These are phyloP conservation scores for Carpatolechia fugitivella DNA, from an alignment of 2,888 invertebrate species.

Conservation along the genomic window DNA sequence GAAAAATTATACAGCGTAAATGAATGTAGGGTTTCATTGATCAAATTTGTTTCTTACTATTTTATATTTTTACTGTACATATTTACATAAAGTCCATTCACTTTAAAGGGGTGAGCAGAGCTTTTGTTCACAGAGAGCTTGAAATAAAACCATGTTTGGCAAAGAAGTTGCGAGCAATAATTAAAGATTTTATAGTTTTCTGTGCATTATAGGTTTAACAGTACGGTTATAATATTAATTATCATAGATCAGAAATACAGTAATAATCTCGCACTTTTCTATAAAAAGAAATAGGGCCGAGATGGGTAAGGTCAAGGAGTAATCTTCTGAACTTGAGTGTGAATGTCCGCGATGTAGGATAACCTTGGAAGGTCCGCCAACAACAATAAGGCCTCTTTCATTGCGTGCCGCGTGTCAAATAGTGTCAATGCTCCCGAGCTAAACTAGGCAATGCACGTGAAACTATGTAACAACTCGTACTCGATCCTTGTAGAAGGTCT, in stretches of 20 bases:
- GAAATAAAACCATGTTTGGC: no score
- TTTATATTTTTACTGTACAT: no score
- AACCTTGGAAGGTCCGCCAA: conserved; percentile 23
- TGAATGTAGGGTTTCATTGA: no score
- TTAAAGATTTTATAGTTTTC: no score
- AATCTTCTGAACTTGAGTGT: background rate
- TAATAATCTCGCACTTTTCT: no score
- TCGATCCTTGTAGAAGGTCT: no score
- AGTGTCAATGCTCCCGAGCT: conserved; percentile 34
- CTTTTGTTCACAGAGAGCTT: no score
- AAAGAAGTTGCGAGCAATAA: no score
- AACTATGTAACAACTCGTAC: background rate
- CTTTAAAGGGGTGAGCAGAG: no score
- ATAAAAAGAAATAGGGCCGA: background rate
- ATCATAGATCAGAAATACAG: no score
- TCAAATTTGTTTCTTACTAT: background rate
- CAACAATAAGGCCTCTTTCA: conserved; percentile 32
- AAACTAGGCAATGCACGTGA: conserved; percentile 21
- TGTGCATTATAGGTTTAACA: no score
- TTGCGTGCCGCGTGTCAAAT: conserved; percentile 30
- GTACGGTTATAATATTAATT: no score
- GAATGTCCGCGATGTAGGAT: conserved; percentile 10
- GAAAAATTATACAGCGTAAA: background rate
- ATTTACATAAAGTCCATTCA: background rate
- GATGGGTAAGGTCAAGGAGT: background rate